Evolutionary conservation across 2,888 invertebrate genomes (phyloP).

Genomic region (Hypselothyrea guttata): DNA sequence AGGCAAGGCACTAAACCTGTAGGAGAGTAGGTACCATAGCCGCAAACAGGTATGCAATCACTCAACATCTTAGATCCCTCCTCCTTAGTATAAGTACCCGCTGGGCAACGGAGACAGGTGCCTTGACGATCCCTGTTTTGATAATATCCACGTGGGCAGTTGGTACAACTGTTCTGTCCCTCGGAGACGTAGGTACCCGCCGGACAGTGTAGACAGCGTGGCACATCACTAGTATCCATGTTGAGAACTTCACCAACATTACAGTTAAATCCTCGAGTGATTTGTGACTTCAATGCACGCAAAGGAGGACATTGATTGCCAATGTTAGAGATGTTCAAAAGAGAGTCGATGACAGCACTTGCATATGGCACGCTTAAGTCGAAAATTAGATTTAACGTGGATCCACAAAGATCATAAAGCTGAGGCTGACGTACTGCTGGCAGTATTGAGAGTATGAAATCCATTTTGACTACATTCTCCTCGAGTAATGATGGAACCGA

Average conservation of each 20-base stretch:
- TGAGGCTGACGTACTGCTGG: conserved; percentile 95
- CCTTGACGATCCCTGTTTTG: conserved; percentile 96
- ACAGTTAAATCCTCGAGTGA: conserved; percentile 95
- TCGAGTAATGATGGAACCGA: conserved; percentile 90
- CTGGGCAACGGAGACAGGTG: conserved; percentile 93
- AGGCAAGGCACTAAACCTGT: conserved; percentile 96
- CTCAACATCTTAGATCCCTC: conserved; percentile 93
- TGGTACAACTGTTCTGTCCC: conserved; percentile 94
- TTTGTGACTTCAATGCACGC: conserved; percentile 91
- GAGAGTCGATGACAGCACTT: conserved; percentile 93
- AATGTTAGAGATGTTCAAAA: conserved; percentile 93
- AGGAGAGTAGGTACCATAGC: conserved; percentile 97
- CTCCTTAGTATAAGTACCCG: conserved; percentile 95
- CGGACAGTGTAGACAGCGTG: conserved; percentile 97
- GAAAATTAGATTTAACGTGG: conserved; percentile 95
- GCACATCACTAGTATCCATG: conserved; percentile 95
- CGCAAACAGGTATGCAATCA: conserved; percentile 96
- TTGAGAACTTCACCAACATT: conserved; percentile 96
- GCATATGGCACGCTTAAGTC: conserved; percentile 96
- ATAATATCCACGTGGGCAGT: conserved; percentile 95
- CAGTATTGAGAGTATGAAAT: conserved; percentile 92
- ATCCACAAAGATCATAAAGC: conserved; percentile 96
- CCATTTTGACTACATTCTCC: conserved; percentile 94
- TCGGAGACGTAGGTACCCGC: conserved; percentile 96
- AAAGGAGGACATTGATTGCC: conserved; percentile 96